phyloP scores from a whole-genome alignment of 2,113 vertebrate species.

The Polypterus senegalus region DNA sequence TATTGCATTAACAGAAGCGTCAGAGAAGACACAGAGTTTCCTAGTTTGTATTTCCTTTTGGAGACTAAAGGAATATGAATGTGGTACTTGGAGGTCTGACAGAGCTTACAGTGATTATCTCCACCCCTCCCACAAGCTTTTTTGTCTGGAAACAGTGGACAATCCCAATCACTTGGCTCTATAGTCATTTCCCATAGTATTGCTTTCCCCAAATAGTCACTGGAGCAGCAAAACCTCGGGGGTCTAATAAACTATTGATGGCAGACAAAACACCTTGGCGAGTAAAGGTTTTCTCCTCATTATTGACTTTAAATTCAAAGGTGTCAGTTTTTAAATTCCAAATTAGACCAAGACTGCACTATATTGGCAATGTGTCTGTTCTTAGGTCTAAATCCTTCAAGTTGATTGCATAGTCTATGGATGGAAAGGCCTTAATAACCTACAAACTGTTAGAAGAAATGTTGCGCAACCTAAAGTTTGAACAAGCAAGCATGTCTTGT shows the following conservation, averaged over 20 bases:
- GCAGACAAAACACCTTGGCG: no score
- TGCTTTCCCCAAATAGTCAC: background rate
- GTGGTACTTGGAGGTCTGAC: fast-evolving
- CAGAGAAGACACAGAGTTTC: slow-evolving; percentile 18
- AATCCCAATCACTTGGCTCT: no score
- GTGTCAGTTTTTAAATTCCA: no score
- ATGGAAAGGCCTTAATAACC: background rate
- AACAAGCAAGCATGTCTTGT: slow-evolving; percentile 6
- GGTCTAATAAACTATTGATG: no score
- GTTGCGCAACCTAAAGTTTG: slow-evolving; percentile 7
- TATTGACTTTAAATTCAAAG: no score
- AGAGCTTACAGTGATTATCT: slow-evolving; percentile 1
- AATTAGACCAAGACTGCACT: no score
- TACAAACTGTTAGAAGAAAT: slow-evolving; percentile 2
- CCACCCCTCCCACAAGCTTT: background rate
- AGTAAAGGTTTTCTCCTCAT: no score
- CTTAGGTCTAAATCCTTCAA: background rate
- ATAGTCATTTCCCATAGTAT: no score
- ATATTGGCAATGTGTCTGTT: no score
- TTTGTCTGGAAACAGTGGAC: no score
- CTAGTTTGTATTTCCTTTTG: background rate
- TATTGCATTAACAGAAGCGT: slow-evolving; percentile 13
- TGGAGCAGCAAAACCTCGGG: background rate
- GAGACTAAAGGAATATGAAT: background rate
- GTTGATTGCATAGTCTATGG: background rate